Conservation (phyloP, 2,797 vertebrate genomes). For the Apogon talboti region DNA sequence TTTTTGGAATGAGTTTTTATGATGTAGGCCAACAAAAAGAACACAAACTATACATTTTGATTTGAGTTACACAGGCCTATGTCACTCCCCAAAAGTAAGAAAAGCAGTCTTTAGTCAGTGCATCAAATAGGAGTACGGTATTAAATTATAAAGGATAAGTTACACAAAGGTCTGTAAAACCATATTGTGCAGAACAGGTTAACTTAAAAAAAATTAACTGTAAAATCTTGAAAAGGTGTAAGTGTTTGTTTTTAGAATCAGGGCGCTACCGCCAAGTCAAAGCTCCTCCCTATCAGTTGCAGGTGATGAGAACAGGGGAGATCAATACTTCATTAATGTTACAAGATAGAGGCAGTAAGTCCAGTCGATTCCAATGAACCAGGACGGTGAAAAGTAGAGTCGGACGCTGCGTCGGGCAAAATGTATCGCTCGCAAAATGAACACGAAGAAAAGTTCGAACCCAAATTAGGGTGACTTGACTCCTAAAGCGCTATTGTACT, state of each 20-base stretch:
- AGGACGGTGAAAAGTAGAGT: slow-evolving; percentile 23
- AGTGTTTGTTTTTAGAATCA: slow-evolving; percentile 16
- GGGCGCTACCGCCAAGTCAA: slow-evolving; percentile 36
- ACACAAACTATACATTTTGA: too few relatives aligned
- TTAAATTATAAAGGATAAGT: too few relatives aligned
- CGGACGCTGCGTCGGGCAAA: not conserved
- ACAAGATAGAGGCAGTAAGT: slow-evolving; percentile 54
- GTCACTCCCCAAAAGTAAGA: too few relatives aligned
- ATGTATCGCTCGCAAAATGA: not conserved
- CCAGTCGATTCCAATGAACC: slow-evolving; percentile 61
- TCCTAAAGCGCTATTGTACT: not conserved
- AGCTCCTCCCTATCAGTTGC: slow-evolving; percentile 44
- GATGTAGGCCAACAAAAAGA: not conserved
- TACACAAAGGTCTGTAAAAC: too few relatives aligned
- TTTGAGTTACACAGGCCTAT: too few relatives aligned
- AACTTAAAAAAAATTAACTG: not conserved
- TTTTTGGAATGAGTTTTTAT: too few relatives aligned
- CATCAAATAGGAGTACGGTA: too few relatives aligned
- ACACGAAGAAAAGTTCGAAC: not conserved
- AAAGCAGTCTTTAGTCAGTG: too few relatives aligned
- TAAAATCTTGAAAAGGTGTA: slow-evolving; percentile 7
- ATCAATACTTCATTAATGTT: slow-evolving; percentile 78
- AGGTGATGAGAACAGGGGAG: slow-evolving; percentile 37
- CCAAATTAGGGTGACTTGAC: not conserved
- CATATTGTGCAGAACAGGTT: not conserved